Evolutionary conservation across 1,140 invertebrate species (phyloP).

Genomic region (Notospermus geniculatus): DNA sequence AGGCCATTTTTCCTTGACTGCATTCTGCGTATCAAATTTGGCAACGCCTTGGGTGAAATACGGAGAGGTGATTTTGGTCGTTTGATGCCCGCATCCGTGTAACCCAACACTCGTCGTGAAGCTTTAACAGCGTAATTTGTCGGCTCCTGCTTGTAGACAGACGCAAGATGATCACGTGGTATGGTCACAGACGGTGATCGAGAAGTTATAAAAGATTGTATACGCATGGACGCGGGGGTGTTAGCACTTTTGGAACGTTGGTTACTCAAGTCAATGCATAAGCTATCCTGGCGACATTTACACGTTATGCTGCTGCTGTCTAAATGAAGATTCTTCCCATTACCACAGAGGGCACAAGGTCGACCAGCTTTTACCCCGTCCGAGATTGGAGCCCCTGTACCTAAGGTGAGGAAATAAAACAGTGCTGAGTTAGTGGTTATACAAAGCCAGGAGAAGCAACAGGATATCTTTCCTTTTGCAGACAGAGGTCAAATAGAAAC

Average conservation of each 20-base stretch:
- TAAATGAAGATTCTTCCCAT: neutral
- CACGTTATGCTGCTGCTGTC: slow-evolving; percentile 3
- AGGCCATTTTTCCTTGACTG: too few species aligned
- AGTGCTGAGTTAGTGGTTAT: neutral
- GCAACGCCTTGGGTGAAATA: too few species aligned
- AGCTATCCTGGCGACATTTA: slow-evolving; percentile 8
- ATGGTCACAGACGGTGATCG: neutral
- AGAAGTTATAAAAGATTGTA: neutral
- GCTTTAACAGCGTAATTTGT: too few species aligned
- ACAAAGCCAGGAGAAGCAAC: neutral
- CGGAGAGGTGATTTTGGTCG: too few species aligned
- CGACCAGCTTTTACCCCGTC: neutral
- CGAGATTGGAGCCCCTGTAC: neutral
- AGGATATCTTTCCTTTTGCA: too few species aligned
- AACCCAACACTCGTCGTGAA: too few species aligned
- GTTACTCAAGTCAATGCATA: neutral
- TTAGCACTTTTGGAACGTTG: neutral
- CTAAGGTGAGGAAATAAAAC: slow-evolving; percentile 1
- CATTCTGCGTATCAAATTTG: too few species aligned
- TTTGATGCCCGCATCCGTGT: too few species aligned
- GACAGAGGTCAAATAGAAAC: too few species aligned
- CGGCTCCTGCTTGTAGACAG: neutral
- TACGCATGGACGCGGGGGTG: neutral
- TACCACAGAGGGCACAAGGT: slow-evolving; percentile 6
- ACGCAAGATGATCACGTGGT: neutral